These are phyloP conservation scores for Strix uralensis DNA, from an alignment of 2,113 vertebrate genomes.

Conservation along the genomic window DNA sequence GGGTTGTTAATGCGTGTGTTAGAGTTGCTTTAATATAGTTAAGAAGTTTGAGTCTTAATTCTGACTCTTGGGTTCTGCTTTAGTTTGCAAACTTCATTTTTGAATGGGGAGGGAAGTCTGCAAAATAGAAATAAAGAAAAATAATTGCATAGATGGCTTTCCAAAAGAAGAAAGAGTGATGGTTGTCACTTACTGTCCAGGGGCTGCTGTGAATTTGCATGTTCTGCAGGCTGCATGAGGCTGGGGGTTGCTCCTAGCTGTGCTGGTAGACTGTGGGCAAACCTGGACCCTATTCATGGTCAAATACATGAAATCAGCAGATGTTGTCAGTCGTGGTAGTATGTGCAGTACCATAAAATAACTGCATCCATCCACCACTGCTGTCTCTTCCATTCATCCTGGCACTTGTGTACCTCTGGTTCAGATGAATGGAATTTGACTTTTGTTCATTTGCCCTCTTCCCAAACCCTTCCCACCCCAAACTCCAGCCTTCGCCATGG, in stretches of 20 bases:
- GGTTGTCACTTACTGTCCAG: neutral
- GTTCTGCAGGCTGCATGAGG: neutral
- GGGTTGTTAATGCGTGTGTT: neutral
- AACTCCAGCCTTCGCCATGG: neutral
- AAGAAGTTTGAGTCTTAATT: neutral
- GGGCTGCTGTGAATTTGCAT: no score
- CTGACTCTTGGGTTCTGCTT: neutral
- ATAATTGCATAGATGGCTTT: neutral
- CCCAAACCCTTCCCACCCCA: neutral
- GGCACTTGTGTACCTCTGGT: neutral
- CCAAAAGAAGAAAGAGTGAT: neutral
- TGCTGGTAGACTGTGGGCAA: no score
- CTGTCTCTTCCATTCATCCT: neutral
- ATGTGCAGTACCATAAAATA: neutral
- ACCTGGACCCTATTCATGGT: neutral
- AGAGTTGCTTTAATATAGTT: neutral
- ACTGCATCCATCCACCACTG: neutral
- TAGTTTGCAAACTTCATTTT: neutral
- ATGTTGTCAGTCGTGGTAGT: neutral
- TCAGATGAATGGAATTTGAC: neutral
- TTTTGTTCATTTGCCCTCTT: neutral
- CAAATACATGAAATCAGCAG: no score
- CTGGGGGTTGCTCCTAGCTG: neutral
- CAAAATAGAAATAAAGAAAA: neutral
- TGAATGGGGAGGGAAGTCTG: neutral